Percentiles rank a stretch among this genome's conserved stretches.
phyloP scores from a whole-genome alignment of 2,888 invertebrate species.

The Dexiosoma caninum region DNA sequence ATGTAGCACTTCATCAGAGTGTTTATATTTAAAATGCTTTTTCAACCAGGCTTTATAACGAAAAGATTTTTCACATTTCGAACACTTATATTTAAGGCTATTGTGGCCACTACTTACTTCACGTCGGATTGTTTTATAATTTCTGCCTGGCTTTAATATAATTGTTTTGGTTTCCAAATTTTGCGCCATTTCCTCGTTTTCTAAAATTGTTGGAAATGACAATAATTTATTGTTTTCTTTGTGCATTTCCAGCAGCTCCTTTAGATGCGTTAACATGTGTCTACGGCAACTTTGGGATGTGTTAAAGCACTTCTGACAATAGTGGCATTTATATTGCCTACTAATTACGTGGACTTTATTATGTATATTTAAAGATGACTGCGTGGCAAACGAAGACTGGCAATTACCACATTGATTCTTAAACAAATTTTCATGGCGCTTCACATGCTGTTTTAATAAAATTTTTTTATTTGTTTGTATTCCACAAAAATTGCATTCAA shows the following conservation, averaged over 20 bases:
- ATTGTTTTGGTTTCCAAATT: background rate
- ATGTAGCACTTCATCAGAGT: conserved; percentile 67
- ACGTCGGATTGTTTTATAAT: background rate
- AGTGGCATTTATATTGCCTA: conserved; percentile 64
- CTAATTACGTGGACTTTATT: conserved; percentile 7
- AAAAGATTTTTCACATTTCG: conserved; percentile 37
- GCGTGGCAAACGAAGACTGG: conserved; percentile 1
- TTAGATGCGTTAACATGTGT: conserved; percentile 68
- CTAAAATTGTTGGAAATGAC: conserved; percentile 6
- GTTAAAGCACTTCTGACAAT: conserved; percentile 66
- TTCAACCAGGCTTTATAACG: conserved; percentile 35
- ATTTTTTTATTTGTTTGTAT: conserved; percentile 57
- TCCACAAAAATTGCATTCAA: conserved; percentile 64
- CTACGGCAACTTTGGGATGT: conserved; percentile 64
- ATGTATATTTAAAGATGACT: conserved; percentile 41
- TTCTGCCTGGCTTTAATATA: conserved; percentile 18
- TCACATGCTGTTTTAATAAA: conserved; percentile 64
- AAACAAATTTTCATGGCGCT: conserved; percentile 49
- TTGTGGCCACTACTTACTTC: background rate
- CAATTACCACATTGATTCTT: conserved; percentile 67
- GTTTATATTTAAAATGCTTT: conserved; percentile 51
- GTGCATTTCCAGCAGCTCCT: conserved; percentile 36
- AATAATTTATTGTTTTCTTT: background rate
- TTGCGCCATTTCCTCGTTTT: background rate
- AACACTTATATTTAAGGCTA: conserved; percentile 25